These are phyloP conservation scores for Phycodurus eques DNA, from an alignment of 2,113 vertebrate genomes.

Conservation along the genomic window DNA sequence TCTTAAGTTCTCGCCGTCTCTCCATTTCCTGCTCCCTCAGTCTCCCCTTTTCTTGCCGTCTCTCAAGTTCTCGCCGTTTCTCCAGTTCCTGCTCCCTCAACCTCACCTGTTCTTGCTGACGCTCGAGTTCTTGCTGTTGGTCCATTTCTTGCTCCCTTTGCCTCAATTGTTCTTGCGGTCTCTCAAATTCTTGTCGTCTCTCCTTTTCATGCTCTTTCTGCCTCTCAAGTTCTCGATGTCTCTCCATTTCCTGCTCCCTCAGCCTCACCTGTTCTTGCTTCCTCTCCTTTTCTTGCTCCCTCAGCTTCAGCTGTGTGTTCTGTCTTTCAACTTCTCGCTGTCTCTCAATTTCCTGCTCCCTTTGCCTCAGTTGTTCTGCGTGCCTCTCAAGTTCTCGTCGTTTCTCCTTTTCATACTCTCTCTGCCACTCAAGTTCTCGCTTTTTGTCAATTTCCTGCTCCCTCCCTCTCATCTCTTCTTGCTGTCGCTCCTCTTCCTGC, in stretches of 20 bases:
- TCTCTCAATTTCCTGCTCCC: not conserved
- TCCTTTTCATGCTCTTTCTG: not conserved
- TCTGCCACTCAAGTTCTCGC: conserved; percentile 4
- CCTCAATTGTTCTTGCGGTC: not conserved
- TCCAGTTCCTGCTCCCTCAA: conserved; percentile 2
- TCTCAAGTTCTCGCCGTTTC: conserved; percentile 21
- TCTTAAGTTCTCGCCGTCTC: conserved; percentile 4
- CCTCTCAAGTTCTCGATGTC: not conserved
- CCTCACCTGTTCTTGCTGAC: not conserved
- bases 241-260: not conserved
- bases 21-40: conserved; percentile 24
- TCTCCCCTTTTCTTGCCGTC: not conserved
- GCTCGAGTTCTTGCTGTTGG: not conserved
- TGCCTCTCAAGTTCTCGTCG: not conserved
- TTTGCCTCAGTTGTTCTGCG: not conserved
- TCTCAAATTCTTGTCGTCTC: not conserved
- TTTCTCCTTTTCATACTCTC: conserved; percentile 14
- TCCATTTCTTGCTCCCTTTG: not conserved
- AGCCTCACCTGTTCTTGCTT: not conserved
- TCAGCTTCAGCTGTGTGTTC: not conserved
- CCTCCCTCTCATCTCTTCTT: not conserved
- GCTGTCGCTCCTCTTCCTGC: not conserved
- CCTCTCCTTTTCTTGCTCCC: not conserved
- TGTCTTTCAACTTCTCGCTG: conserved; percentile 1
- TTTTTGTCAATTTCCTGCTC: not conserved